Evolutionary conservation across 2,888 invertebrate species (phyloP), one percentile per base, ranked within the genome.

Genomic region (Hirtodrosophila alboralis): DNA sequence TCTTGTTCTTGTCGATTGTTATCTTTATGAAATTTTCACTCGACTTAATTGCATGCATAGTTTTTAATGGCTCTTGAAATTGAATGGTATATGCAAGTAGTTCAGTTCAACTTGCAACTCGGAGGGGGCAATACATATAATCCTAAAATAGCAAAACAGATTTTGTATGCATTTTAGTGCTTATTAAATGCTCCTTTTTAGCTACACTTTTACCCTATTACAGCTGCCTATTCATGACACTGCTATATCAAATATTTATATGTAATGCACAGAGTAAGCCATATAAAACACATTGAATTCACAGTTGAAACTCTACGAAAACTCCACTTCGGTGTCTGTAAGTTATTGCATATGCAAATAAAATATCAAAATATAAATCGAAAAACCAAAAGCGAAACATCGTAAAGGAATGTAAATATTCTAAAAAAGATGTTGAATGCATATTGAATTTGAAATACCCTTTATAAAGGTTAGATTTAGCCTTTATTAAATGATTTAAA

Each of bases 51-150:
- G 84, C 86, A 73, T 86, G 85, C 81, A 80, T 74, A 59, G 68
- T 71, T 76, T 74, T 76, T 81, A 86, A 85, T 86, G 86, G 71
- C 81, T 86, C 85, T 76, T 76, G 83, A 85, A 85, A 85, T 86
- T 78, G 72, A 78, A 72, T 71, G 51, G 23, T 27, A 51, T 36
- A 34, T 27, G 44, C 43, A 12, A 1, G 10, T 13, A 31, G 13
- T n/a, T 10, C 21, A 36, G 41, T 52, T 61, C 9, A 23, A 36
- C 36, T 31, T 14, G 36, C 21, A 27, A 30, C 40, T 40, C 38
- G 18, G 48, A 28, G 61, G 54, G 53, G 58, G 36, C n/a, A n/a
- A n/a, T n/a, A 56, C 60, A 52, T 37, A 14, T 54, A 54, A 27
- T 59, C 56, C 57, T 37, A 62, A 56, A 69, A 75, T 69, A 77